Percentiles rank a stretch among this genome's conserved stretches.
These are phyloP conservation scores for Periplaneta americana DNA, from an alignment of 1,140 invertebrate genomes.

Conservation along the genomic window DNA sequence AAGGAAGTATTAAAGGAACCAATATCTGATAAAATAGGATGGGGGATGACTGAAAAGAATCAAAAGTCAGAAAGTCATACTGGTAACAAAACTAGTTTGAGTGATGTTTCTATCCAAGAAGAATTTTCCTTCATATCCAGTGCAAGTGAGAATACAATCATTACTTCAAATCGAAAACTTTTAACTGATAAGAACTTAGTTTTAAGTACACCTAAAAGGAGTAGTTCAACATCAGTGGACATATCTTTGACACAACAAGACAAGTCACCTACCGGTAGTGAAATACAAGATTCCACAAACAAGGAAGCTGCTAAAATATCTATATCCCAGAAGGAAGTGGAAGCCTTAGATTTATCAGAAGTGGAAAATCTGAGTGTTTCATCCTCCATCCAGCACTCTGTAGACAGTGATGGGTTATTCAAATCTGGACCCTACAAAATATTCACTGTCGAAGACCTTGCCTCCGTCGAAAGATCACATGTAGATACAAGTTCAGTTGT, in stretches of 20 bases:
- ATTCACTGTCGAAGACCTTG: not conserved
- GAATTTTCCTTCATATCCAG: not conserved
- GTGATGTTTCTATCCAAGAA: not conserved
- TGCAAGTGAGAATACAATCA: not conserved
- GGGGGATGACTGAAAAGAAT: not conserved
- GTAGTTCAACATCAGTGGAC: too few relatives aligned
- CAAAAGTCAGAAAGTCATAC: not conserved
- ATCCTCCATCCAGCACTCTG: too few relatives aligned
- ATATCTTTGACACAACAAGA: too few relatives aligned
- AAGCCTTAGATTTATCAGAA: not conserved
- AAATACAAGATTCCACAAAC: too few relatives aligned
- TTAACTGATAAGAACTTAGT: too few relatives aligned
- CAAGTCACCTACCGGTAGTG: too few relatives aligned
- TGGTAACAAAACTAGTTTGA: not conserved
- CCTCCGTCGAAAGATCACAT: not conserved
- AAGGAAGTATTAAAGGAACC: not conserved
- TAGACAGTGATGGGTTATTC: not conserved
- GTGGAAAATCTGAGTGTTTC: not conserved
- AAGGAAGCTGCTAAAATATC: too few relatives aligned
- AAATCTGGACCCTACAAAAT: not conserved
- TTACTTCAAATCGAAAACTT: too few relatives aligned
- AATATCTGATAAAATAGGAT: not conserved
- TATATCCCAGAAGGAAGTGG: too few relatives aligned
- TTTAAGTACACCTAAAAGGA: too few relatives aligned
- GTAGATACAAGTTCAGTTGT: not conserved